phyloP scores from a whole-genome alignment of 2,113 vertebrate species.

The Clarias gariepinus region DNA sequence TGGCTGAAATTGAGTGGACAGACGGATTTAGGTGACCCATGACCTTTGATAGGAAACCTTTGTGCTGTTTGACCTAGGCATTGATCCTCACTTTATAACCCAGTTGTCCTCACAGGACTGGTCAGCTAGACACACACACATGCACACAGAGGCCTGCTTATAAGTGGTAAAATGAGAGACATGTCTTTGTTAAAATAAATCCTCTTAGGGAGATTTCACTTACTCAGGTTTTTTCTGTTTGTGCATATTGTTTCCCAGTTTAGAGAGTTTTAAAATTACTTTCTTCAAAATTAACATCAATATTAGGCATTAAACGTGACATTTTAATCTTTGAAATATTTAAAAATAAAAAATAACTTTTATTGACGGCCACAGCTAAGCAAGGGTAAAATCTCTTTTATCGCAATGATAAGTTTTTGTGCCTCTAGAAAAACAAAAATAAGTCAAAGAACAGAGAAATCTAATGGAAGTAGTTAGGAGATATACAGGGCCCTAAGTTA shows the following conservation, averaged over 20 bases:
- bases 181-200: background rate
- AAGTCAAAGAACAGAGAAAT: constrained; percentile 6
- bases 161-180: background rate
- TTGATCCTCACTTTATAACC: constrained; percentile 78
- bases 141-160: background rate
- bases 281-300: background rate
- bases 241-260: background rate
- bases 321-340: background rate
- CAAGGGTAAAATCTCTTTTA: constrained; percentile 23
- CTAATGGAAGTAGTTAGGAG: constrained; percentile 10
- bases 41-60: constrained; percentile 78
- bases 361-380: constrained; percentile 24
- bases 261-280: background rate
- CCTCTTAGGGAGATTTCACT: background rate
- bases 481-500: too few relatives aligned
- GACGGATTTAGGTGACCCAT: constrained; percentile 71
- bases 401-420: constrained; percentile 20
- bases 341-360: background rate
- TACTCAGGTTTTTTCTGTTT: background rate
- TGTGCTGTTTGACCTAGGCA: constrained; percentile 79
- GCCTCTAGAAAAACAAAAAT: constrained; percentile 25
- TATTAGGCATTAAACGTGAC: background rate
- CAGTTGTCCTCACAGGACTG: constrained; percentile 66
- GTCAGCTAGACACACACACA: constrained; percentile 19
- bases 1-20: constrained; percentile 66